Base-by-base conservation (phyloP, 53 echinoderm and acorn worm species). In the Echinarachnius parma region DNA sequence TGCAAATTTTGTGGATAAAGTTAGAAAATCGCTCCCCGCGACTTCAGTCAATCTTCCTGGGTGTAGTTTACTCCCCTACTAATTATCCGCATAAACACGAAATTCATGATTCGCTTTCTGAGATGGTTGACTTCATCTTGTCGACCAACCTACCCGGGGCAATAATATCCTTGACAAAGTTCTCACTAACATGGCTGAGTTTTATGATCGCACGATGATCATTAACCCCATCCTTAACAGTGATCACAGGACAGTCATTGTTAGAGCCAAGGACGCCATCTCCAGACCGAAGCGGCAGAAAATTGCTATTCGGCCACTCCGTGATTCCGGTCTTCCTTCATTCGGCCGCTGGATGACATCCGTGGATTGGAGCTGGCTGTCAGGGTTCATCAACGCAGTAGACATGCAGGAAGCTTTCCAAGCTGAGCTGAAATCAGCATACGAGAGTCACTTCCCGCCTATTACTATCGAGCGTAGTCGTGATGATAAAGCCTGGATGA, bases 341-440 rank as follows among this genome's bases (percentile, higher is more conserved):
- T 55, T 55, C 18, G 55, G 55, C 8, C 27, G 29, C 27, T 55
- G 55, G 25, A 1, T 55, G 55, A 55, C 55, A 13, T 25, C 55
- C 29, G 55, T 26, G 3, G 55, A 55, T 26, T 55, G 55, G 55
- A 55, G 10, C 29, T 55, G 55, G 55, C 10, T 55, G 15, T 29
- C 8, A 28, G 55, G 29, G 7, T 26, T 55, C 29, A 14, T 11
- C 4, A 55, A 55, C 29, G 55, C 27, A 28, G 55, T 4, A 1
- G 55, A 55, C 29, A 55, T 55, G 55, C 55, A 55, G 55, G 55
- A 14, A 55, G 55, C 55, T 11, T 55, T 55, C 29, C 55, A 55
- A 26, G 55, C 2, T 55, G 55, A 55, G 55, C 55, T 55, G 26
- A 3, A 26, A 3, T 15, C 27, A 18, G 55, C 27, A 0, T 55